A percentile compares a stretch with the other conserved stretches of the same genome.
Evolutionary conservation across 2,888 invertebrate species (phyloP).

Genomic region (Clostera curtula): DNA sequence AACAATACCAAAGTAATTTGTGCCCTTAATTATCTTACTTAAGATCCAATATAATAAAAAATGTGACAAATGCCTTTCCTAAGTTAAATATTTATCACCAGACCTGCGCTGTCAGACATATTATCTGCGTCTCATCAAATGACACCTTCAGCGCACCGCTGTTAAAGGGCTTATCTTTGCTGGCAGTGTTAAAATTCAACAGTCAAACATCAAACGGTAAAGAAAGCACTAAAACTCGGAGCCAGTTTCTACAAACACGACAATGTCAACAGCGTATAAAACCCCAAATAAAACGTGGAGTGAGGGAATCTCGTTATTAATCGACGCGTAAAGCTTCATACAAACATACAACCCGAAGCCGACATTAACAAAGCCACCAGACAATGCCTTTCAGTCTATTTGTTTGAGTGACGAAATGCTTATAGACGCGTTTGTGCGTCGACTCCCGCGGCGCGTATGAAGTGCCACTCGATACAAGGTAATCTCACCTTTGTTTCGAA

Average conservation of each 20-base stretch:
- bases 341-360: conserved; percentile 44
- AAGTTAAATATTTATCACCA: neutral
- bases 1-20: no score
- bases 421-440: conserved; percentile 46
- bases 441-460: conserved; percentile 42
- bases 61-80: neutral
- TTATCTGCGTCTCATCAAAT: neutral
- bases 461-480: conserved; percentile 13
- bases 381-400: conserved; percentile 56
- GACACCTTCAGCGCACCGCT: neutral
- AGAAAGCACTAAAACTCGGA: conserved; percentile 20
- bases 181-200: conserved; percentile 12
- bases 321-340: conserved; percentile 51
- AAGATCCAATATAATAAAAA: no score
- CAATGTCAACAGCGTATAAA: conserved; percentile 30
- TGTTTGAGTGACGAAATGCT: conserved; percentile 56
- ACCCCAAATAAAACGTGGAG: conserved; percentile 26
- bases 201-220: conserved; percentile 15
- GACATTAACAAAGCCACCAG: conserved; percentile 39
- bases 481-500: conserved; percentile 26
- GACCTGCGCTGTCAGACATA: no score
- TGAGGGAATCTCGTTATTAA: conserved; percentile 36
- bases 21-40: no score
- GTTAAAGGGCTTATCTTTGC: conserved; percentile 14
- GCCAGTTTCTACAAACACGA: conserved; percentile 33